phyloP scores from a whole-genome alignment of 2,797 vertebrate species.

The Propithecus perrieri region DNA sequence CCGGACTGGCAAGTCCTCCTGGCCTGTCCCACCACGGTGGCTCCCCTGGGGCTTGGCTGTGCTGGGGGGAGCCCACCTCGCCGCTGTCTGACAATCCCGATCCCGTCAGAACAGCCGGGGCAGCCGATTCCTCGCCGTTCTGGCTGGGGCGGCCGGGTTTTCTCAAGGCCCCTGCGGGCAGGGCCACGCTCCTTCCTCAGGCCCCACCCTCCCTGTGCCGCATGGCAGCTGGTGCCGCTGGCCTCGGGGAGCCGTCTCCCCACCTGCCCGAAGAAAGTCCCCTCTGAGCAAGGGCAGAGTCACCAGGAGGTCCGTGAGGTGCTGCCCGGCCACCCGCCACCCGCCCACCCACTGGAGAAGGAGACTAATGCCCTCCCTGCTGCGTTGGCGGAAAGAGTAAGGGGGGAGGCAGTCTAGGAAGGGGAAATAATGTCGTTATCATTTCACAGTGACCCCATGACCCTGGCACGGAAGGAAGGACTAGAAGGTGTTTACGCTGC shows the following conservation, averaged over 20 bases:
- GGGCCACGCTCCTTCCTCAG: no score
- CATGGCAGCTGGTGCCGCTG: background rate
- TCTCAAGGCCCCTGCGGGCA: no score
- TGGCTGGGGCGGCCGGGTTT: no score
- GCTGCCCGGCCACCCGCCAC: background rate
- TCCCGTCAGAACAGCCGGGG: no score
- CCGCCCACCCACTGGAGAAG: background rate
- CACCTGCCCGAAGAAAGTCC: background rate
- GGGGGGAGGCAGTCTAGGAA: background rate
- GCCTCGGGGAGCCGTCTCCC: no score
- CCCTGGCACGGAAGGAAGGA: background rate
- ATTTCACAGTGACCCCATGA: background rate
- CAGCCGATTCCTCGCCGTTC: no score
- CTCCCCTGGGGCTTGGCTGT: no score
- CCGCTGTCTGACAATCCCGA: no score
- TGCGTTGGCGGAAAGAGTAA: fast-evolving
- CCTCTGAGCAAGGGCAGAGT: fast-evolving
- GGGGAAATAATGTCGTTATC: background rate
- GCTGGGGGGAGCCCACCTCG: no score
- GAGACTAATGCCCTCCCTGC: background rate
- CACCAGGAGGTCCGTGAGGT: background rate
- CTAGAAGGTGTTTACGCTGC: background rate
- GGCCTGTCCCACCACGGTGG: no score
- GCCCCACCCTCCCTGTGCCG: fast-evolving
- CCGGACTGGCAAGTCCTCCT: no score